Evolutionary conservation across 2,888 invertebrate species (phyloP).

Genomic region (Harpagoxenus sublaevis): DNA sequence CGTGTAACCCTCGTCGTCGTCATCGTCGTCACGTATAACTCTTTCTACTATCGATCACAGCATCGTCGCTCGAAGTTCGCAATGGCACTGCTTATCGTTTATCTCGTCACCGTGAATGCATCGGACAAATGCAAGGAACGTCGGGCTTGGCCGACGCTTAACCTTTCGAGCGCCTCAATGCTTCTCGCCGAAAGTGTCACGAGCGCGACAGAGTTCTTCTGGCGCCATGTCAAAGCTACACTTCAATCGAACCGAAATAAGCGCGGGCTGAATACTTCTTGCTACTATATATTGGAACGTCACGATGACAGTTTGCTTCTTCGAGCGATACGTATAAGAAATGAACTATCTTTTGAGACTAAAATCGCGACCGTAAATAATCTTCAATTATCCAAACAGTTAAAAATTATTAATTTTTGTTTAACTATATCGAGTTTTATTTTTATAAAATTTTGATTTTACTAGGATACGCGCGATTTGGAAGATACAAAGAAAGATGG

Average conservation of each 20-base stretch:
- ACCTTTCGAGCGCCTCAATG: slow-evolving; percentile 41
- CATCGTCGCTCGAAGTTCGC: slow-evolving; percentile 61
- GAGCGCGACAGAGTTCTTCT: slow-evolving; percentile 43
- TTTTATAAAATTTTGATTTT: background rate
- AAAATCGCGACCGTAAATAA: background rate
- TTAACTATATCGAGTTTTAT: background rate
- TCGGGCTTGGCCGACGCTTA: slow-evolving; percentile 54
- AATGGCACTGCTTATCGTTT: slow-evolving; percentile 59
- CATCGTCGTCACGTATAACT: slow-evolving; percentile 56
- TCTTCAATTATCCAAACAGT: background rate
- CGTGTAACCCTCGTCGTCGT: slow-evolving; percentile 61
- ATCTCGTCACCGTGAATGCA: slow-evolving; percentile 61
- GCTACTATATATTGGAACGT: background rate
- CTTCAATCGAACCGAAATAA: slow-evolving; percentile 38
- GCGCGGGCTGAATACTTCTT: slow-evolving; percentile 24
- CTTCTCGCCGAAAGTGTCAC: slow-evolving; percentile 44
- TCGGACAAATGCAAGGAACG: slow-evolving; percentile 59
- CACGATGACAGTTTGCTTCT: background rate
- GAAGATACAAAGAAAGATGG: background rate
- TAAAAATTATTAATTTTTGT: background rate
- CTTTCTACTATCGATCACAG: slow-evolving; percentile 68
- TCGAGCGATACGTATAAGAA: background rate
- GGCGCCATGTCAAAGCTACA: slow-evolving; percentile 42
- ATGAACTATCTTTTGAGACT: background rate
- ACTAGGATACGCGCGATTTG: background rate